These are phyloP conservation scores for Fragum fragum DNA, from an alignment of 2,888 invertebrate species.

Conservation along the genomic window DNA sequence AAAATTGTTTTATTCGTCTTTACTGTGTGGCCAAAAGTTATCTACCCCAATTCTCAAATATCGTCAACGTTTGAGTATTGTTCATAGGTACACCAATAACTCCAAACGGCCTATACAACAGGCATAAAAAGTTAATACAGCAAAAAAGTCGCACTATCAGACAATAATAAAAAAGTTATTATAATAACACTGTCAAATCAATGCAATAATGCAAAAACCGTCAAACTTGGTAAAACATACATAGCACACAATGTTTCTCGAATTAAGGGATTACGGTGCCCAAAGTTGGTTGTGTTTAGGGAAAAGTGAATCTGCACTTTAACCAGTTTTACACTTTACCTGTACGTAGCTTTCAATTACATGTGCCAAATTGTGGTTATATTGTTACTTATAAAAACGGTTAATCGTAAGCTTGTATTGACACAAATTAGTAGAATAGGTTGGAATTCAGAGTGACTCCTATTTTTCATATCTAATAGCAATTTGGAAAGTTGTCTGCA, in stretches of 20 bases:
- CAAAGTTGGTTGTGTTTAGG: background rate
- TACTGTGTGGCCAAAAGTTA: constrained; percentile 13
- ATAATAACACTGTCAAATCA: constrained; percentile 26
- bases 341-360: too few species aligned
- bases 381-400: too few species aligned
- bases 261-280: background rate
- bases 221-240: background rate
- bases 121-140: constrained; percentile 24
- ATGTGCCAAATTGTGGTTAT: too few species aligned
- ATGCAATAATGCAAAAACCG: background rate
- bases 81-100: constrained; percentile 1
- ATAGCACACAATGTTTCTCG: background rate
- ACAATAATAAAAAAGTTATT: constrained; percentile 9
- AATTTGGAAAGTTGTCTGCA: too few species aligned
- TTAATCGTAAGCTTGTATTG: too few species aligned
- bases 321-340: too few species aligned
- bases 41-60: constrained; percentile 32
- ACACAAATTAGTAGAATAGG: too few species aligned
- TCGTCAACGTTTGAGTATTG: constrained; percentile 27
- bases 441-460: too few species aligned
- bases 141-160: constrained; percentile 14
- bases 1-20: constrained; percentile 19
- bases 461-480: too few species aligned
- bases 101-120: constrained; percentile 18
- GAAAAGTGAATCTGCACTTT: too few species aligned